These are phyloP conservation scores for Busseola fusca DNA, from an alignment of 2,888 invertebrate species.

Conservation along the genomic window DNA sequence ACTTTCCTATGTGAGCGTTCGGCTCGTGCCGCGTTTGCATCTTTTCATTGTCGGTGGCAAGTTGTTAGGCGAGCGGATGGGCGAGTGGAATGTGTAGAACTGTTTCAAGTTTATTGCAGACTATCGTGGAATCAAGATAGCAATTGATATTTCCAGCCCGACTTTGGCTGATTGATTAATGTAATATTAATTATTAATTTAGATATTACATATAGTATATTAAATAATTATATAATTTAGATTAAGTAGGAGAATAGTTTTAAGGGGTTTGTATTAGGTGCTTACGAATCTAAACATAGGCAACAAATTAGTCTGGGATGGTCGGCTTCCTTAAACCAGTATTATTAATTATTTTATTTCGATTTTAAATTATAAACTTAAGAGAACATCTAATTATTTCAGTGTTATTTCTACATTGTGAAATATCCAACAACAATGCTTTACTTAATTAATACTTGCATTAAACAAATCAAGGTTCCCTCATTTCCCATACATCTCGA, in stretches of 20 bases:
- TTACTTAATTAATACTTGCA: no score
- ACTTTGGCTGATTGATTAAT: not conserved
- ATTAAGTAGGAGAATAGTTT: not conserved
- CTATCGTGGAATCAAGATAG: slow-evolving; percentile 5
- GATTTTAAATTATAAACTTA: not conserved
- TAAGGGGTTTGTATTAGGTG: not conserved
- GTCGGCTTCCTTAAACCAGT: not conserved
- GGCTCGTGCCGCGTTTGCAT: slow-evolving; percentile 71
- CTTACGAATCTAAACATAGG: not conserved
- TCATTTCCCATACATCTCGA: slow-evolving; percentile 14
- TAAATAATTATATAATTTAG: no score
- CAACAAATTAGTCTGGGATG: not conserved
- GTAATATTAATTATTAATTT: no score
- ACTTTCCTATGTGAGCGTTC: slow-evolving; percentile 61
- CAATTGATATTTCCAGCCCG: slow-evolving; percentile 10
- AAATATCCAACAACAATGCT: slow-evolving; percentile 1
- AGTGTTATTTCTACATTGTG: not conserved
- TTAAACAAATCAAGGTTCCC: not conserved
- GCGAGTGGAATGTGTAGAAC: slow-evolving; percentile 60
- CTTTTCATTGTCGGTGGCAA: slow-evolving; percentile 56
- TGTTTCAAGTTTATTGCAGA: slow-evolving; percentile 38
- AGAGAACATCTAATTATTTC: not conserved
- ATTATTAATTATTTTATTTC: no score
- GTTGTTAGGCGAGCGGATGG: slow-evolving; percentile 54
- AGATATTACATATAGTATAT: no score